A percentile compares a stretch with the other conserved stretches of the same genome.
These are phyloP conservation scores for Dermolepida albohirtum DNA, from an alignment of 2,888 invertebrate species.

Conservation along the genomic window DNA sequence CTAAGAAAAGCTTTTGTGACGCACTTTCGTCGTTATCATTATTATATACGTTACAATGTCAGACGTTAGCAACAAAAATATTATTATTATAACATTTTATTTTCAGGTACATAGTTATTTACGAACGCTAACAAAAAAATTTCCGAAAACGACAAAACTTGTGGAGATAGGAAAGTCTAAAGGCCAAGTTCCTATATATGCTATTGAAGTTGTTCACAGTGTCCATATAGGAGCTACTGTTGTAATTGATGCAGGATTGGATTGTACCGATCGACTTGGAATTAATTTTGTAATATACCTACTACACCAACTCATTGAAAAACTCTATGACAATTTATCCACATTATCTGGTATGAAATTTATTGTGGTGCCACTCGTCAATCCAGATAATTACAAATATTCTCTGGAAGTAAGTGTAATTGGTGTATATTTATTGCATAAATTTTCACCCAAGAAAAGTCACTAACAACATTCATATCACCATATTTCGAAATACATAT, in stretches of 20 bases:
- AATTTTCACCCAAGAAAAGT: too few relatives aligned
- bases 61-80: too few relatives aligned
- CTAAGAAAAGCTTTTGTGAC: too few relatives aligned
- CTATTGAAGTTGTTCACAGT: slow-evolving; percentile 28
- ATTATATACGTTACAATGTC: too few relatives aligned
- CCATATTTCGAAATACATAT: too few relatives aligned
- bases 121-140: background rate
- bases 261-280: slow-evolving; percentile 39
- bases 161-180: slow-evolving; percentile 34
- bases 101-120: slow-evolving; percentile 10
- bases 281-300: slow-evolving; percentile 29
- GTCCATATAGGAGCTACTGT: slow-evolving; percentile 26
- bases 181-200: slow-evolving; percentile 13
- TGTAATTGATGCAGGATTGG: slow-evolving; percentile 39
- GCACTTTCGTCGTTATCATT: too few relatives aligned
- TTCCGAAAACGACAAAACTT: slow-evolving; percentile 34
- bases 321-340: background rate
- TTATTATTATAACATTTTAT: background rate
- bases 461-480: too few relatives aligned
- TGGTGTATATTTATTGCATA: too few relatives aligned
- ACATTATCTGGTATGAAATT: slow-evolving; percentile 31
- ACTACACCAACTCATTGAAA: slow-evolving; percentile 31
- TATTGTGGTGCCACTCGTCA: slow-evolving; percentile 38
- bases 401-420: slow-evolving; percentile 1
- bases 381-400: slow-evolving; percentile 41